Evolutionary conservation across 1,140 invertebrate species (phyloP).

Genomic region (Agrypnia vestita): DNA sequence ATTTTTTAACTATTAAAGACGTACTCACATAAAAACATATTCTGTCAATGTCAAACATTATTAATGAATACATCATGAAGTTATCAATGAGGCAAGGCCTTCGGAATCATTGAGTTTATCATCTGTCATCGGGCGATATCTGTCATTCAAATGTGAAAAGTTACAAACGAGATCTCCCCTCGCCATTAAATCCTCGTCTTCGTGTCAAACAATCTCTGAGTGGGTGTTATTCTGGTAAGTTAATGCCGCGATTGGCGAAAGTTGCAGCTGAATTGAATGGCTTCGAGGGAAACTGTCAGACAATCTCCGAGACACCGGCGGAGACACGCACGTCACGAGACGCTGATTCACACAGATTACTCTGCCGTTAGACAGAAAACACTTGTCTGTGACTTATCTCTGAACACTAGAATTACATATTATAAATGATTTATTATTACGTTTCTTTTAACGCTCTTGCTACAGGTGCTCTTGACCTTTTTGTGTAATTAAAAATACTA

Average conservation of each 20-base stretch:
- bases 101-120: too few relatives aligned
- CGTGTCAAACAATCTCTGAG: constrained; percentile 20
- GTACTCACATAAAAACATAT: too few relatives aligned
- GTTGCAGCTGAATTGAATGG: constrained; percentile 9
- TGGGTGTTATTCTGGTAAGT: background rate
- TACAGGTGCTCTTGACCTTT: background rate
- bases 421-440: too few relatives aligned
- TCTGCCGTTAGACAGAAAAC: too few relatives aligned
- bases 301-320: background rate
- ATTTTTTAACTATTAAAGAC: too few relatives aligned
- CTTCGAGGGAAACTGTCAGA: constrained; percentile 19
- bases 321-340: background rate
- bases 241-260: constrained; percentile 6
- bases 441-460: too few relatives aligned
- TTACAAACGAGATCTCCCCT: constrained; percentile 2
- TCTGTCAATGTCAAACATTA: too few relatives aligned
- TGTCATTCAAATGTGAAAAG: background rate
- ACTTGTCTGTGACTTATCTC: too few relatives aligned
- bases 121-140: too few relatives aligned
- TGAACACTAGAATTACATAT: too few relatives aligned
- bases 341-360: background rate
- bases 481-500: background rate
- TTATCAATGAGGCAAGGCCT: too few relatives aligned
- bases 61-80: too few relatives aligned
- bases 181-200: constrained; percentile 25